These are phyloP conservation scores for Pygoscelis antarcticus DNA, from an alignment of 2,113 vertebrate species.

Conservation along the genomic window DNA sequence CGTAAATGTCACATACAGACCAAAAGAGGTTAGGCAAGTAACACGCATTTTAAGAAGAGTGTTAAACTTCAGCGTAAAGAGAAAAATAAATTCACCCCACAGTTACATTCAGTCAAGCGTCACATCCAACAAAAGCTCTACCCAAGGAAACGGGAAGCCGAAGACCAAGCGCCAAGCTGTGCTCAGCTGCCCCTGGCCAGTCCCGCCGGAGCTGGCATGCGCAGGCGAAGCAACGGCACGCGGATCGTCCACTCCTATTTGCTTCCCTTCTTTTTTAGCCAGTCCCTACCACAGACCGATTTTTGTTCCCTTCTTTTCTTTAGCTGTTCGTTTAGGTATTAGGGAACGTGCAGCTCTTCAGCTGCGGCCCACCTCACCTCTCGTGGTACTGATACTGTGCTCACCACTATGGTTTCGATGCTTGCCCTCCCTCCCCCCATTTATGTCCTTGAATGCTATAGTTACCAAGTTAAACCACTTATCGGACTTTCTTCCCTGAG, in stretches of 20 bases:
- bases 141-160: not conserved
- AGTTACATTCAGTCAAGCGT: constrained; percentile 18
- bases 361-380: not conserved
- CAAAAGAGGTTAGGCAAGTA: constrained; percentile 14
- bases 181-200: not conserved
- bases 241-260: not conserved
- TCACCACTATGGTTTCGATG: not conserved
- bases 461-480: not conserved
- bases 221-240: not conserved
- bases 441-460: not conserved
- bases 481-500: constrained; percentile 34
- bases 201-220: not conserved
- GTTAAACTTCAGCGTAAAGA: not conserved
- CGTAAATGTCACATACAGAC: not conserved
- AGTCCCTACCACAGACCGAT: not conserved
- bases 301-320: not conserved
- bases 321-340: not conserved
- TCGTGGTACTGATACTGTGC: not conserved
- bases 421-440: not conserved
- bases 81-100: not conserved
- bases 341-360: not conserved
- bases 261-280: not conserved
- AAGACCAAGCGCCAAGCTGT: not conserved
- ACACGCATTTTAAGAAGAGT: not conserved
- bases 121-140: not conserved